Percentiles rank a stretch among this genome's conserved stretches.
Evolutionary conservation across 2,113 vertebrate species (phyloP).

Genomic region (Fulmarus glacialis): DNA sequence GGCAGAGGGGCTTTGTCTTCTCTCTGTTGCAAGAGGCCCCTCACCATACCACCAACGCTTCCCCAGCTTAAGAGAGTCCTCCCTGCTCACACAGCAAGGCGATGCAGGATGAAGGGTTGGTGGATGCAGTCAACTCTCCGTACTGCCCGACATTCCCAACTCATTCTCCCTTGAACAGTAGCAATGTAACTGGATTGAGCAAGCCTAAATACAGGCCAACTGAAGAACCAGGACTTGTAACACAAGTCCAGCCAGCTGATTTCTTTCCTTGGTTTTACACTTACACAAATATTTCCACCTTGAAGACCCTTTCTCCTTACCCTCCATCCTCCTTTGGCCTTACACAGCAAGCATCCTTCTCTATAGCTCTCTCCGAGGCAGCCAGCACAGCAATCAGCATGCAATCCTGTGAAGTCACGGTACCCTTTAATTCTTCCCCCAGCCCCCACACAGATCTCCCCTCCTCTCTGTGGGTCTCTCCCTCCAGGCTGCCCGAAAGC

Average conservation of each 20-base stretch:
- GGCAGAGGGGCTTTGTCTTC: too few species aligned
- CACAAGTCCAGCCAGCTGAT: neutral
- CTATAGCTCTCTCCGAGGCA: accelerated
- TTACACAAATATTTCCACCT: neutral
- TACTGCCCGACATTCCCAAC: neutral
- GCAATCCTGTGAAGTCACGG: neutral
- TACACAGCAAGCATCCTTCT: neutral
- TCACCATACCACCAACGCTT: accelerated
- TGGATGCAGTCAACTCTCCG: neutral
- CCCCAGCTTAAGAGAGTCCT: neutral
- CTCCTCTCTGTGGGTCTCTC: neutral
- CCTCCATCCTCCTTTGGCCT: neutral
- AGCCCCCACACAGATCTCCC: neutral
- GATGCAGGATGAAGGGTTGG: accelerated
- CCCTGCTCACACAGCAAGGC: neutral
- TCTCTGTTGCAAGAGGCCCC: neutral
- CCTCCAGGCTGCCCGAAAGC: neutral
- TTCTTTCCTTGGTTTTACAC: neutral
- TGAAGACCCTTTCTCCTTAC: neutral
- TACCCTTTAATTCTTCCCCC: neutral
- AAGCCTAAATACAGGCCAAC: neutral
- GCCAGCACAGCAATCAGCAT: neutral
- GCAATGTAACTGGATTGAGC: too few species aligned
- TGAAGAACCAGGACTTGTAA: neutral
- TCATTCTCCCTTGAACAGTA: neutral